phyloP scores from a whole-genome alignment of 2,797 vertebrate species.

The Megalops cyprinoides region DNA sequence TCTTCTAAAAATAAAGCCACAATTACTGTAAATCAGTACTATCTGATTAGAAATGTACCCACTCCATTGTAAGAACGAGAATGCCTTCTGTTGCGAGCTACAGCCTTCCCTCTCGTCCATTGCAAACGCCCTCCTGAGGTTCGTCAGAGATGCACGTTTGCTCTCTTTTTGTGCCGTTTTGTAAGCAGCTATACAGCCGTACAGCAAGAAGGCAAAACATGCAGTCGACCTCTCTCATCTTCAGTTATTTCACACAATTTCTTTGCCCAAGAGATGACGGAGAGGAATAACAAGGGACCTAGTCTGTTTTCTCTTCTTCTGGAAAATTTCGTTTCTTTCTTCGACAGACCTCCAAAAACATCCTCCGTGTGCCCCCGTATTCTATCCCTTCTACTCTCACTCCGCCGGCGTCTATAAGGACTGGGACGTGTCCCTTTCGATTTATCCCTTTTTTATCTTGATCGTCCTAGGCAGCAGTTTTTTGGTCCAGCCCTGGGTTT shows the following conservation, averaged over 20 bases:
- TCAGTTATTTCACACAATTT: slow-evolving; percentile 36
- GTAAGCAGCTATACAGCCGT: slow-evolving; percentile 62
- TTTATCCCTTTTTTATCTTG: slow-evolving; percentile 75
- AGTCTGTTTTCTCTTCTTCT: slow-evolving; percentile 49
- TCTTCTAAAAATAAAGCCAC: slow-evolving; percentile 44
- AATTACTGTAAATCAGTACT: slow-evolving; percentile 48
- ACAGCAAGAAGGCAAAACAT: slow-evolving; percentile 56
- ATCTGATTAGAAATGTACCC: slow-evolving; percentile 67
- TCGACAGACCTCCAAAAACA: slow-evolving; percentile 57
- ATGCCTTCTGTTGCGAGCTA: slow-evolving; percentile 66
- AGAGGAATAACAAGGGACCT: slow-evolving; percentile 24
- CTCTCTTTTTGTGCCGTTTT: slow-evolving; percentile 65
- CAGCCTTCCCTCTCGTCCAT: slow-evolving; percentile 72
- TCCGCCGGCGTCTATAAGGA: slow-evolving; percentile 68
- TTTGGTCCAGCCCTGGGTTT: slow-evolving; percentile 67
- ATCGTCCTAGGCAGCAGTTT: slow-evolving; percentile 72
- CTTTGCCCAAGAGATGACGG: slow-evolving; percentile 14
- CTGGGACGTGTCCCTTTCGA: slow-evolving; percentile 70
- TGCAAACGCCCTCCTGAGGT: slow-evolving; percentile 75
- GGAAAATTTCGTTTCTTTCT: slow-evolving; percentile 44
- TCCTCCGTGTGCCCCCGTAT: slow-evolving; percentile 68
- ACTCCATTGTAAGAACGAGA: slow-evolving; percentile 67
- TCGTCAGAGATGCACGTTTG: slow-evolving; percentile 66
- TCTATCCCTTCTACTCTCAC: slow-evolving; percentile 60
- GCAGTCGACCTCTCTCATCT: slow-evolving; percentile 62